Percentiles rank a stretch among this genome's conserved stretches.
Conservation (phyloP, 2,888 invertebrate species). For the Caenorhabditis zanzibari region DNA sequence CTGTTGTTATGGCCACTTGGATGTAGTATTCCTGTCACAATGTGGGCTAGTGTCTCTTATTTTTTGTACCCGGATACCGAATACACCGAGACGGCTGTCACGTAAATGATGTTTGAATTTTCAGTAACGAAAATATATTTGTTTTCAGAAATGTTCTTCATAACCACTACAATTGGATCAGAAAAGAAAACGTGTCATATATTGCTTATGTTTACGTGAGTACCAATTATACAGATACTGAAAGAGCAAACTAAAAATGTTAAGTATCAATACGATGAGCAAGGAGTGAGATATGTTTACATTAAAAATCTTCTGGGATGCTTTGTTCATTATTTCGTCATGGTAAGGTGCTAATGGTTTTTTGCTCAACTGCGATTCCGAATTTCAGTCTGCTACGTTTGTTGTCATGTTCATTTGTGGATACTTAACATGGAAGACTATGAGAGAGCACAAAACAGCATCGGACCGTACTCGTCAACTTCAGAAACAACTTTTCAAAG, state of each 20-base stretch:
- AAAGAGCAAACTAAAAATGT: not conserved
- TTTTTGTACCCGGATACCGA: slow-evolving; percentile 60
- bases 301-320: slow-evolving; percentile 52
- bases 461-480: slow-evolving; percentile 29
- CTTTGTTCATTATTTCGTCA: slow-evolving; percentile 55
- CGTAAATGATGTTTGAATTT: slow-evolving; percentile 21
- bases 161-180: slow-evolving; percentile 47
- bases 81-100: slow-evolving; percentile 50
- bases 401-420: slow-evolving; percentile 43
- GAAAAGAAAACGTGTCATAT: slow-evolving; percentile 51
- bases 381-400: slow-evolving; percentile 12
- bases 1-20: slow-evolving; percentile 47
- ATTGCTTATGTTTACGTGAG: slow-evolving; percentile 59
- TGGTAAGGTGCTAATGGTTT: slow-evolving; percentile 12
- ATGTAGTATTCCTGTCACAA: slow-evolving; percentile 44
- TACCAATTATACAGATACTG: not conserved
- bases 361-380: too few relatives aligned
- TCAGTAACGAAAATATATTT: not conserved
- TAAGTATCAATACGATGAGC: slow-evolving; percentile 52
- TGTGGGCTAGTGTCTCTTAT: slow-evolving; percentile 60
- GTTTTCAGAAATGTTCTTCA: slow-evolving; percentile 35
- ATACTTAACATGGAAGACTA: not conserved
- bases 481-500: slow-evolving; percentile 51
- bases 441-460: not conserved
- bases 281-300: slow-evolving; percentile 39